Conservation (phyloP, 2,888 invertebrate genomes). For the Drosophila trichaetosa region DNA sequence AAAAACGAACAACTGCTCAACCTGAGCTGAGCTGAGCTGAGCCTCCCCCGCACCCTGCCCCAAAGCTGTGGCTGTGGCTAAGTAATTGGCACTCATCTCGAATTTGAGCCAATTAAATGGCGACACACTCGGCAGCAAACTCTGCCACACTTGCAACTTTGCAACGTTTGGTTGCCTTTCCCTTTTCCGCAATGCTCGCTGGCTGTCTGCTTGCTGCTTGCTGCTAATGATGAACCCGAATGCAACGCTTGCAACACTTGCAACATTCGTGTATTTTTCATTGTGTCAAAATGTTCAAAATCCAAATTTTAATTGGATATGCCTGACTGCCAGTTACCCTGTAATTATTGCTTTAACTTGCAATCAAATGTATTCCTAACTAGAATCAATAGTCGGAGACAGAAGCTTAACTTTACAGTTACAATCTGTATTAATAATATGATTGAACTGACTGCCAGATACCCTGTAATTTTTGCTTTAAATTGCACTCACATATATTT, state of each 20-base stretch:
- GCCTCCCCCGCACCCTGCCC: background rate
- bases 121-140: slow-evolving; percentile 52
- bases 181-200: slow-evolving; percentile 51
- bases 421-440: too few species aligned
- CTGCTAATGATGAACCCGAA: slow-evolving; percentile 72
- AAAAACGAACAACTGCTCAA: slow-evolving; percentile 17
- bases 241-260: slow-evolving; percentile 41
- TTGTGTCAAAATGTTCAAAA: slow-evolving; percentile 5
- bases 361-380: too few species aligned
- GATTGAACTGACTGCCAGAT: background rate
- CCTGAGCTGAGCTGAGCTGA: too few species aligned
- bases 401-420: background rate
- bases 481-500: background rate
- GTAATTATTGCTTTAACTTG: background rate
- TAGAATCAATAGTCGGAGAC: background rate
- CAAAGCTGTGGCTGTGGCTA: background rate
- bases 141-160: slow-evolving; percentile 6
- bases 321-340: background rate
- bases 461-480: background rate
- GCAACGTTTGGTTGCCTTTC: slow-evolving; percentile 45
- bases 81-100: slow-evolving; percentile 51
- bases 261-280: slow-evolving; percentile 50
- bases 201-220: background rate
- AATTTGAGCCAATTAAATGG: slow-evolving; percentile 76
- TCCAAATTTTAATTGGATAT: background rate